Percentiles rank a stretch among this genome's conserved stretches.
phyloP scores from a whole-genome alignment of 2,888 invertebrate species.

The Nycteola revayana region DNA sequence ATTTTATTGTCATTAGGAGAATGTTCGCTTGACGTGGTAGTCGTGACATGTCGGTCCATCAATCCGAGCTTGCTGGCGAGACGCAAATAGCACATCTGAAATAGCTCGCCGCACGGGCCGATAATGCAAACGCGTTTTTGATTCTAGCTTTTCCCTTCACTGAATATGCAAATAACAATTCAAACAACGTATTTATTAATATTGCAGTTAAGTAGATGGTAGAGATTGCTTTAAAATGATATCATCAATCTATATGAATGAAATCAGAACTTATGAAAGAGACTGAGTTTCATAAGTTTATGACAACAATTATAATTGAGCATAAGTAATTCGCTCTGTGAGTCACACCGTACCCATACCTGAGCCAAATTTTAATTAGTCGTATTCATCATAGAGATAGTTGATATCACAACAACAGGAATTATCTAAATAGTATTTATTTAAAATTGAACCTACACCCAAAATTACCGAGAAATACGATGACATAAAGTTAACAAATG shows the following conservation, averaged over 20 bases:
- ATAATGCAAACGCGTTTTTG: constrained; percentile 77
- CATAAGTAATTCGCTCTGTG: no score
- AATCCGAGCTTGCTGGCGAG: constrained; percentile 77
- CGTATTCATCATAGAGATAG: constrained; percentile 48
- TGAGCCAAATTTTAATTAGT: no score
- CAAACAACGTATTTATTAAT: no score
- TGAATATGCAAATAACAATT: constrained; percentile 14
- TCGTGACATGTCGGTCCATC: constrained; percentile 78
- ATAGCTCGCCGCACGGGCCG: constrained; percentile 75
- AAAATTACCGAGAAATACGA: constrained; percentile 58
- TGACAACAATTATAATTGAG: no score
- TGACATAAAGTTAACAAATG: constrained; percentile 47
- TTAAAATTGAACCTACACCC: no score
- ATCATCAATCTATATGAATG: no score
- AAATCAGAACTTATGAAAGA: no score
- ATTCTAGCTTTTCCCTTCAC: constrained; percentile 64
- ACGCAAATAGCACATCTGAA: constrained; percentile 73
- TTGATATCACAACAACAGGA: constrained; percentile 32
- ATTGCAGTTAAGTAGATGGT: no score
- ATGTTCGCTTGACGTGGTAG: constrained; percentile 57
- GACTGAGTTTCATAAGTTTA: no score
- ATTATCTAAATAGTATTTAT: no score
- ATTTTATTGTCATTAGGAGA: constrained; percentile 49
- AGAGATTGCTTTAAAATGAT: no score
- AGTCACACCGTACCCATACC: no score